Base-by-base conservation (phyloP, 2,888 invertebrate genomes). In the Encarsia formosa region DNA sequence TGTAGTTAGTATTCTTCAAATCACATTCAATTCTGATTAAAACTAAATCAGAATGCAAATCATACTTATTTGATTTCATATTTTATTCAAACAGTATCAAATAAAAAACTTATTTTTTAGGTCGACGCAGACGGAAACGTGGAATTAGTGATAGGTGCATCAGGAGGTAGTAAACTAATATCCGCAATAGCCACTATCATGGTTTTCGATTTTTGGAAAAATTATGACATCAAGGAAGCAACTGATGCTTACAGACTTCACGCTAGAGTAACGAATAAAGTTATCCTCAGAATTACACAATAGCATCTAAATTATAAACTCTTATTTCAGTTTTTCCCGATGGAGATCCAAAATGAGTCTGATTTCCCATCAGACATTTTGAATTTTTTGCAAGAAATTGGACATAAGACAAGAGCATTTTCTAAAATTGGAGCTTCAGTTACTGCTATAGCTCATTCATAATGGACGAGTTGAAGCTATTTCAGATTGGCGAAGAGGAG, bases 91-190 rank as follows among this genome's bases (percentile, higher is more conserved):
- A n/a, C n/a, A n/a, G n/a, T 29, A 8, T 9, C 13, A 29, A 29
- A 29, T 29, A 29, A 18, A 6, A 45, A 32, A 16, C 32, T 8
- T 5, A 16, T 19, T n/a, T 15, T 52, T 15, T 34, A 73, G 73
- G 51, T 71, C 16, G 66, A 70, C 48, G 74, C 79, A 59, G 68
- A 68, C 15, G 67, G 61, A 8, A 40, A 65, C 9, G 79, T 82
- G 0, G 71, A 76, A 39, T 67, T 90, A 62, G 81, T 88, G 1
- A 76, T 89, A 5, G 96, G 96, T 1, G 93, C 87, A 1, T 91
- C 95, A 2, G 95, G 96, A 2, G 96, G 96, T 22, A 86, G 89
- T 0, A 89, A 87, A 74, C 96, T 96, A 57, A 91, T 91, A 3
- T 88, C 91, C 0, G 83, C 88, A 55, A 82, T 88, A 3, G 83